phyloP scores from a whole-genome alignment of 2,888 invertebrate species.

The Arctia plantaginis region DNA sequence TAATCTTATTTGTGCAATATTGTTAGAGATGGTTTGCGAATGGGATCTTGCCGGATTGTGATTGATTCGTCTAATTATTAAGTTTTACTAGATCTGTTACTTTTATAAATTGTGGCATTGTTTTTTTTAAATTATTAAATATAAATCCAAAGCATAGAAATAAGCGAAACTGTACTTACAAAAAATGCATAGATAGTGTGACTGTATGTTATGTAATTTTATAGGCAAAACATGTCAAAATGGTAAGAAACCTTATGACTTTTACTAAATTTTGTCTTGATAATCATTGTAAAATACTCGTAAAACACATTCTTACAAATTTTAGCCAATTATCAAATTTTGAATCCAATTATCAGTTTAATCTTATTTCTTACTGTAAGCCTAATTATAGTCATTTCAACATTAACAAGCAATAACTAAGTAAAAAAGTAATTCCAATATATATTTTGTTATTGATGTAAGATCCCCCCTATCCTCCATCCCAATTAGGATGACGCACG shows the following conservation, averaged over 20 bases:
- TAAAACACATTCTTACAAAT: slow-evolving; percentile 22
- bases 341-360: slow-evolving; percentile 28
- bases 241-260: not conserved
- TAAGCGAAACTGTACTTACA: slow-evolving; percentile 50
- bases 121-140: slow-evolving; percentile 48
- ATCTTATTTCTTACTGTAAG: slow-evolving; percentile 26
- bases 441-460: slow-evolving; percentile 27
- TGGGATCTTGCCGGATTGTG: slow-evolving; percentile 72
- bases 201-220: slow-evolving; percentile 19
- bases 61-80: slow-evolving; percentile 55
- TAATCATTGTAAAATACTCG: not conserved
- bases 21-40: slow-evolving; percentile 52
- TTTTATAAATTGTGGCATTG: slow-evolving; percentile 41
- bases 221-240: slow-evolving; percentile 24
- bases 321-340: slow-evolving; percentile 11
- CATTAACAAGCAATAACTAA: slow-evolving; percentile 12
- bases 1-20: slow-evolving; percentile 73
- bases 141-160: slow-evolving; percentile 65
- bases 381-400: slow-evolving; percentile 24
- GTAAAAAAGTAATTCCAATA: not conserved
- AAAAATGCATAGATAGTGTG: slow-evolving; percentile 2
- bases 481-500: slow-evolving; percentile 40
- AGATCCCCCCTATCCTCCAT: slow-evolving; percentile 27
- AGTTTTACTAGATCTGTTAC: slow-evolving; percentile 52
- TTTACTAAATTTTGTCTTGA: not conserved